phyloP scores from a whole-genome alignment of 2,888 invertebrate species.

The Pterostichus madidus region DNA sequence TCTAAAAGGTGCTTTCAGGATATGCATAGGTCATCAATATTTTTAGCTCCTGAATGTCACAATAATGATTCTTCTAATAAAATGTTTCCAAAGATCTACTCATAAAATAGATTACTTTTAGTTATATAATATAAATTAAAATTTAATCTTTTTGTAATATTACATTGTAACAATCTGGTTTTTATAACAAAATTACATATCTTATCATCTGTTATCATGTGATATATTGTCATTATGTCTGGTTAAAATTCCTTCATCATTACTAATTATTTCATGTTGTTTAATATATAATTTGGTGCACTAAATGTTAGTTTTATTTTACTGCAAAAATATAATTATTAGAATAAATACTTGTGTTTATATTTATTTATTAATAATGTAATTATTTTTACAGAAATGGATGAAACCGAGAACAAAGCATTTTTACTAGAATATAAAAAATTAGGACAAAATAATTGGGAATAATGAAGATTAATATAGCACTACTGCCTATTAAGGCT shows the following conservation, averaged over 20 bases:
- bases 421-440: not conserved
- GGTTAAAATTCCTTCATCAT: not conserved
- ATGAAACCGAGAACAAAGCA: not conserved
- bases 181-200: not conserved
- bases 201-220: slow-evolving; percentile 15
- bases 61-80: not conserved
- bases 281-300: not conserved
- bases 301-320: not conserved
- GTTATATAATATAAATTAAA: not conserved
- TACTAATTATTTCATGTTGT: not conserved
- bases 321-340: not conserved
- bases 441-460: not conserved
- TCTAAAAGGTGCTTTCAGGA: not conserved
- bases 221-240: slow-evolving; percentile 7
- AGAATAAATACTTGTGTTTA: too few relatives aligned
- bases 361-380: slow-evolving; percentile 8
- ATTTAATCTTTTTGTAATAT: not conserved
- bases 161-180: slow-evolving; percentile 11
- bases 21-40: slow-evolving; percentile 14
- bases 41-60: not conserved
- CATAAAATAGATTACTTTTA: not conserved
- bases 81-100: not conserved
- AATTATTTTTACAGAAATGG: slow-evolving; percentile 24
- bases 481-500: slow-evolving; percentile 89
- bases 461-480: slow-evolving; percentile 82